Conservation (phyloP, 2,888 invertebrate species). For the Ophion ventricosus region DNA sequence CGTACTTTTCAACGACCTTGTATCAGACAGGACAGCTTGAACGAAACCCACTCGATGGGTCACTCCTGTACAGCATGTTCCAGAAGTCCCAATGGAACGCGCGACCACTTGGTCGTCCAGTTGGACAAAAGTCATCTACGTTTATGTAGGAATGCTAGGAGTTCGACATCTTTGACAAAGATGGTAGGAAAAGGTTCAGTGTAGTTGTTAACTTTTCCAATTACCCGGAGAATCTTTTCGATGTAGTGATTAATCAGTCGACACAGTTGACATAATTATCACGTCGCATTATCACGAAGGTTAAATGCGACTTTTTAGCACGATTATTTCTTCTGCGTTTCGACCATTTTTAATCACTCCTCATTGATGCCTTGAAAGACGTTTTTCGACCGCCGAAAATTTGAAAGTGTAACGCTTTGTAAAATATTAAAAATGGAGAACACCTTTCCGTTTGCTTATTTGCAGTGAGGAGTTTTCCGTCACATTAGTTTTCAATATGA, state of each 20-base stretch:
- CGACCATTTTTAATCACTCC: too few relatives aligned
- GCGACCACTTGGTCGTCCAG: background rate
- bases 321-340: too few relatives aligned
- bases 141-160: background rate
- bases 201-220: background rate
- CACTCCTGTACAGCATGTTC: conserved; percentile 28
- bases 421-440: too few relatives aligned
- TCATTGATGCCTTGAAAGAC: too few relatives aligned
- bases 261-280: too few relatives aligned
- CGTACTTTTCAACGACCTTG: conserved; percentile 77
- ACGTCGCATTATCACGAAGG: too few relatives aligned
- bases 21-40: conserved; percentile 61
- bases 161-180: background rate
- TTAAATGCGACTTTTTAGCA: too few relatives aligned
- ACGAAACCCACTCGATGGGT: conserved; percentile 67
- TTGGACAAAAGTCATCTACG: background rate
- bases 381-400: too few relatives aligned
- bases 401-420: too few relatives aligned
- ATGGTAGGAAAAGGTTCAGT: background rate
- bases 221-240: background rate
- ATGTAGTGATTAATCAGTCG: background rate
- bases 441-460: too few relatives aligned
- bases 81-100: conserved; percentile 7
- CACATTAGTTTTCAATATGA: too few relatives aligned
- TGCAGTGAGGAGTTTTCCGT: too few relatives aligned